Conservation (phyloP, 2,113 vertebrate species). For the Phalacrocorax carbo region DNA sequence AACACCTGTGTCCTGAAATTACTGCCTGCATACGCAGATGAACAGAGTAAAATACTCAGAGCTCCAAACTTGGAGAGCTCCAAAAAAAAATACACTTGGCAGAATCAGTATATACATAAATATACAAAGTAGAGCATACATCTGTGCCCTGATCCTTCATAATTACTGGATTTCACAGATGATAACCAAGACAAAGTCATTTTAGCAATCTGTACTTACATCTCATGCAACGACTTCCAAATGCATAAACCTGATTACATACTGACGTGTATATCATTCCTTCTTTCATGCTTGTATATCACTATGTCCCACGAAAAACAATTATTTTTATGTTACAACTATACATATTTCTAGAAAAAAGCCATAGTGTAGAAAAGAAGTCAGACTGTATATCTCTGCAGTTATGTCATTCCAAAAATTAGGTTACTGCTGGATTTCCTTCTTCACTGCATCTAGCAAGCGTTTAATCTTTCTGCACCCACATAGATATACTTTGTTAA, state of each 20-base stretch:
- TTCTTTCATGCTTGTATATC: background rate
- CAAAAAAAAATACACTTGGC: background rate
- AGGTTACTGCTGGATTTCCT: background rate
- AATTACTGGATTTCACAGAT: background rate
- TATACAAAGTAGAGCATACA: background rate
- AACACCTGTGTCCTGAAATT: background rate
- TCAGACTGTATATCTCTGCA: background rate
- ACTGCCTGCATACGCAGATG: fast-evolving
- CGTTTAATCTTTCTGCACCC: background rate
- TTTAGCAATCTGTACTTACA: background rate
- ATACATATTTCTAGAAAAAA: background rate
- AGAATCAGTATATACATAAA: background rate
- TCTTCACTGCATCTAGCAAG: background rate
- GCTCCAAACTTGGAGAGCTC: background rate
- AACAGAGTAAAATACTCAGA: background rate
- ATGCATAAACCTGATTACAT: background rate
- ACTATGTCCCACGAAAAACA: background rate
- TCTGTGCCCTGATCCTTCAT: background rate
- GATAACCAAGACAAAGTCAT: background rate
- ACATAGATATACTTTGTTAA: background rate
- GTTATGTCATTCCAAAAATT: background rate
- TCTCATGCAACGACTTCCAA: background rate
- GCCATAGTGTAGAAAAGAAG: background rate
- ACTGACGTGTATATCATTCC: background rate
- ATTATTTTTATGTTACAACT: background rate